These are phyloP conservation scores for Falco punctatus DNA, from an alignment of 2,113 vertebrate genomes.

Conservation along the genomic window DNA sequence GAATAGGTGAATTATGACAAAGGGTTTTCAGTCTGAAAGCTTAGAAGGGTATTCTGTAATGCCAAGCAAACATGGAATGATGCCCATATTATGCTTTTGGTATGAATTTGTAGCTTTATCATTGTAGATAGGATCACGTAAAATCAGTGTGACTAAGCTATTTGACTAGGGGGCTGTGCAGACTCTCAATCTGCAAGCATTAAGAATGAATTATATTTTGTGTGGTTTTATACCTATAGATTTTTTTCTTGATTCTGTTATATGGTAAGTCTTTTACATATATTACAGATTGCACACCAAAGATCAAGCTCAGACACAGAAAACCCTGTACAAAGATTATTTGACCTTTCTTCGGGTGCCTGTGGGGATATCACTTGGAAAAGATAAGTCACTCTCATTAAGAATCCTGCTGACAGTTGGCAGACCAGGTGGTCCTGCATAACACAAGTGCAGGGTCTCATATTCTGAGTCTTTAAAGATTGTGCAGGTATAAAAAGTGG, in stretches of 20 bases:
- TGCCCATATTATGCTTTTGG: not conserved
- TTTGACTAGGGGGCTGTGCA: not conserved
- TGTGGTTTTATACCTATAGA: not conserved
- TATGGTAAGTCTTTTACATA: not conserved
- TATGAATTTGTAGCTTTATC: not conserved
- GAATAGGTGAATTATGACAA: not conserved
- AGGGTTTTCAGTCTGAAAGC: not conserved
- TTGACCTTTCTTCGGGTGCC: not conserved
- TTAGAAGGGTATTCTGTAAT: not conserved
- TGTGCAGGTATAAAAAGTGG: not conserved
- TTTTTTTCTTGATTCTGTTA: not conserved
- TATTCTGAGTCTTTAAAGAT: not conserved
- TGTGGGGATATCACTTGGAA: not conserved
- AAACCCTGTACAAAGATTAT: not conserved
- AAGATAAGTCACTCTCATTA: not conserved
- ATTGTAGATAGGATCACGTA: not conserved
- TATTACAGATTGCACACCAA: not conserved
- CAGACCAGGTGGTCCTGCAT: not conserved
- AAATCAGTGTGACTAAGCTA: not conserved
- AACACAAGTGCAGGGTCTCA: not conserved
- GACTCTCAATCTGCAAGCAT: not conserved
- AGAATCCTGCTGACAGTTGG: constrained; percentile 10
- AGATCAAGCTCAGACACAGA: not conserved
- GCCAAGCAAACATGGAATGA: not conserved
- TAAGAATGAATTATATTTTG: not conserved